Base-by-base conservation (phyloP, 2,888 invertebrate species). In the Lasioglossum lativentre region DNA sequence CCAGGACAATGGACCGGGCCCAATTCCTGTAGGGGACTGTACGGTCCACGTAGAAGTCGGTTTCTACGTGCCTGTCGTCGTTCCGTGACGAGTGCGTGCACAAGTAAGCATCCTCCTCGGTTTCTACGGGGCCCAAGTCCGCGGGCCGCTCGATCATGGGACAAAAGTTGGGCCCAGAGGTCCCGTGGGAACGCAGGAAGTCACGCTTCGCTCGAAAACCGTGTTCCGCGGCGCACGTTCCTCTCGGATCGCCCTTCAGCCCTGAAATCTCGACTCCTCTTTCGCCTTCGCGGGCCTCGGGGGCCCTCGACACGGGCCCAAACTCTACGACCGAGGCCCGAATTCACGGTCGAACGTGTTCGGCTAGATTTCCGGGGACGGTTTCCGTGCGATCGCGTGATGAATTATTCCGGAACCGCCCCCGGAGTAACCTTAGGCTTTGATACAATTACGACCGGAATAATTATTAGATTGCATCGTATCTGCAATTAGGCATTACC, bases 171-270 rank as follows among this genome's bases (percentile, higher is more conserved):
- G 86, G 86, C 82, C 86, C 79, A 88, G 80, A 87, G 85, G 90
- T 91, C 92, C 90, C 92, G 92, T 93, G 93, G 92, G 92, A 93
- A 93, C 91, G 80, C 72, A 80, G 86, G 87, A 85, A 91, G 91
- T 92, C 92, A 91, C 91, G 91, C 91, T 91, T 66, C 91, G 86
- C 89, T 91, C 88, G 84, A 90, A 92, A 89, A 89, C 84, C 75
- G 63, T 89, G 71, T 82, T 52, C 73, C 85, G 66, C 68, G 80
- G 78, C 68, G 78, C 86, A 75, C 88, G 82, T 90, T 84, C 83
- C 82, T 81, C 83, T 75, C 78, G 76, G 68, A 42, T 78, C 40
- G 74, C 52, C 63, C 70, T 68, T 68, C 34, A 40, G 38, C 30
- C n/a, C 68, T 1, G 23, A 38, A 63, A 63, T 63, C 59, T 30